Conservation (phyloP, 2,113 vertebrate species). For the Zosterops hypoxanthus region DNA sequence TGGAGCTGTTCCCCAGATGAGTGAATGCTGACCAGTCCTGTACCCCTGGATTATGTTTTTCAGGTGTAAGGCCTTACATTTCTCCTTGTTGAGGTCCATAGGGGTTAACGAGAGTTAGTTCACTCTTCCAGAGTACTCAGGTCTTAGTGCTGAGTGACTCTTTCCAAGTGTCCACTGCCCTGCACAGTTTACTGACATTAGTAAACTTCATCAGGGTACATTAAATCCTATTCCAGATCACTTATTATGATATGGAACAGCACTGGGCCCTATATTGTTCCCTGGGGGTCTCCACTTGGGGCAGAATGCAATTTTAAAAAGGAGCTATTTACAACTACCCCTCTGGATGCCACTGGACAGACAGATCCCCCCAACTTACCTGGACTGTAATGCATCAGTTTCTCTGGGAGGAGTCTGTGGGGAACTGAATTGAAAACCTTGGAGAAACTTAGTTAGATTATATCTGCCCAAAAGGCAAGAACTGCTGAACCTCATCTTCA, state of each 20-base stretch:
- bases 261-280: neutral
- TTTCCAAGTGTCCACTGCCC: no score
- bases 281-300: neutral
- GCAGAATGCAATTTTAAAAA: neutral
- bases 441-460: neutral
- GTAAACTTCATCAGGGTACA: neutral
- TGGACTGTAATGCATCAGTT: accelerated
- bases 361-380: neutral
- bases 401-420: neutral
- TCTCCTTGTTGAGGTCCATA: neutral
- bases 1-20: neutral
- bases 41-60: neutral
- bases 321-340: neutral
- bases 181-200: neutral
- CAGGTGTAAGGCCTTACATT: neutral
- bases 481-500: neutral
- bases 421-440: neutral
- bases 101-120: neutral
- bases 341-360: neutral
- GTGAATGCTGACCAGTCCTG: neutral
- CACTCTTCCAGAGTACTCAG: neutral
- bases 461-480: neutral
- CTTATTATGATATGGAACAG: neutral
- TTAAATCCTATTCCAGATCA: neutral
- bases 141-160: neutral